Conservation (phyloP, 2,113 vertebrate genomes). For the Alligator mississippiensis region DNA sequence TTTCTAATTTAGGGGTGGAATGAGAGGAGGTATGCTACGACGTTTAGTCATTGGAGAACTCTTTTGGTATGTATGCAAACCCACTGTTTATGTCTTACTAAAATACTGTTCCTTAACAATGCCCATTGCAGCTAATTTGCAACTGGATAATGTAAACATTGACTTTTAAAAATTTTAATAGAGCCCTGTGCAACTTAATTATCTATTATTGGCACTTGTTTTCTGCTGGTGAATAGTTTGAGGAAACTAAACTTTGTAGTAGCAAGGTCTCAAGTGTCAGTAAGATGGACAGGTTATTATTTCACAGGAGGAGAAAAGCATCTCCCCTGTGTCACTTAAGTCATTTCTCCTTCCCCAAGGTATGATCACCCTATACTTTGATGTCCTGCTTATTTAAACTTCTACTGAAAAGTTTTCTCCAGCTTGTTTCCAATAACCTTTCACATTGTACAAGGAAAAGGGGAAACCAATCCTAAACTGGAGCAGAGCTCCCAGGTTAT, state of each 20-base stretch:
- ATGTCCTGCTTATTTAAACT: background rate
- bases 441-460: background rate
- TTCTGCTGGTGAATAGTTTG: slow-evolving; percentile 65
- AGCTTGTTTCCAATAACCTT: background rate
- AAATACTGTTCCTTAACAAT: slow-evolving; percentile 72
- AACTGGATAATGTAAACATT: slow-evolving; percentile 66
- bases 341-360: background rate
- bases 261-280: slow-evolving; percentile 39
- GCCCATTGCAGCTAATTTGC: slow-evolving; percentile 78
- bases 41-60: slow-evolving; percentile 61
- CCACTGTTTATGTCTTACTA: slow-evolving; percentile 58
- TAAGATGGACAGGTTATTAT: slow-evolving; percentile 44
- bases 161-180: slow-evolving; percentile 72
- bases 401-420: background rate
- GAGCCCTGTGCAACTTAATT: slow-evolving; percentile 77
- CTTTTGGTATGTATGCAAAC: slow-evolving; percentile 38
- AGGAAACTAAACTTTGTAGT: slow-evolving; percentile 54
- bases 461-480: background rate
- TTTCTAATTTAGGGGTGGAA: slow-evolving; percentile 69
- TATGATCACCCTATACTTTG: background rate
- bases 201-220: slow-evolving; percentile 73
- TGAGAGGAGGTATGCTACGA: slow-evolving; percentile 64
- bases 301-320: slow-evolving; percentile 18
- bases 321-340: slow-evolving; percentile 23
- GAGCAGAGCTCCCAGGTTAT: background rate